Percentiles rank a stretch among this genome's conserved stretches.
Evolutionary conservation across 2,113 vertebrate species (phyloP).

Genomic region (Struthio camelus): DNA sequence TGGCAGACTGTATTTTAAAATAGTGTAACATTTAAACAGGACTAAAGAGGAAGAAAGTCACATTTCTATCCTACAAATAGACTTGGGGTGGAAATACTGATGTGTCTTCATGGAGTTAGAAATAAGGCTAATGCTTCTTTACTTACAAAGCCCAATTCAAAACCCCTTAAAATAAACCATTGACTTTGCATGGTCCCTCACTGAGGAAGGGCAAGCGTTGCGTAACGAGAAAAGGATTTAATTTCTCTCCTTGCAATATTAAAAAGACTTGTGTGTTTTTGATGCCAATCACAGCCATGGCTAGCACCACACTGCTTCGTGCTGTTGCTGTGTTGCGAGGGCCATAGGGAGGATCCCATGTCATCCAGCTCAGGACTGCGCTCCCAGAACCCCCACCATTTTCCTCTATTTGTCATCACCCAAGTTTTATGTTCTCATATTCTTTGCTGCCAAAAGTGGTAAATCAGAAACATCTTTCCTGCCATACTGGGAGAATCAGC

Average conservation of each 20-base stretch:
- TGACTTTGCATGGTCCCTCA: constrained; percentile 11
- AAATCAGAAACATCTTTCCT: neutral
- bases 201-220: constrained; percentile 25
- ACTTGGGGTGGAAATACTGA: neutral
- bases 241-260: constrained; percentile 39
- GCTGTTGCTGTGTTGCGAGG: neutral
- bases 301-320: neutral
- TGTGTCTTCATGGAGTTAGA: neutral
- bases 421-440: neutral
- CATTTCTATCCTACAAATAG: neutral
- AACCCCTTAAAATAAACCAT: constrained; percentile 37
- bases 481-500: neutral
- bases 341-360: neutral
- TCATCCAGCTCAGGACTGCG: neutral
- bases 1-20: neutral
- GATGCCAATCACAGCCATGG: neutral
- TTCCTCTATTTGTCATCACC: neutral
- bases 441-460: neutral
- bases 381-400: neutral
- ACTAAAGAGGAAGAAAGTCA: neutral
- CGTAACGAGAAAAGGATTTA: neutral
- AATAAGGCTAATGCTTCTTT: constrained; percentile 16
- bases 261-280: constrained; percentile 38
- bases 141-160: constrained; percentile 50
- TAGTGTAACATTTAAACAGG: neutral